A percentile compares a stretch with the other conserved stretches of the same genome.
These are phyloP conservation scores for Leucophenga varia DNA, from an alignment of 1,140 invertebrate genomes.

Conservation along the genomic window DNA sequence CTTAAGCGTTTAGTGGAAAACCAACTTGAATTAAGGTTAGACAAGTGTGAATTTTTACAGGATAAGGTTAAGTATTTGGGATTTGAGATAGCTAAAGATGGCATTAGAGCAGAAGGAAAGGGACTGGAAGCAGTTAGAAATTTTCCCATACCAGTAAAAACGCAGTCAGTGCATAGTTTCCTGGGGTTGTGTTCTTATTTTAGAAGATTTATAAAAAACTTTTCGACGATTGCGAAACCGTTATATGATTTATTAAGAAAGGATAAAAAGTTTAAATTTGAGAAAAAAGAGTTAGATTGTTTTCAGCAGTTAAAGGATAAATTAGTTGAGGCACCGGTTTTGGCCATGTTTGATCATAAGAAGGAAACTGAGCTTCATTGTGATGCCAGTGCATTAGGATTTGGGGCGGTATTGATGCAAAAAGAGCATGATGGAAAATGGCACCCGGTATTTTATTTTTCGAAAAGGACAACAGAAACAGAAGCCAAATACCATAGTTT, in stretches of 20 bases:
- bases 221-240: conserved; percentile 23
- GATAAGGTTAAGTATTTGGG: conserved; percentile 2
- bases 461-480: conserved; percentile 40
- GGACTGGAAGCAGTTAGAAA: background rate
- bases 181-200: conserved; percentile 20
- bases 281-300: conserved; percentile 5
- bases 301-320: conserved; percentile 22
- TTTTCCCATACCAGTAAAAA: conserved; percentile 20
- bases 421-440: conserved; percentile 14
- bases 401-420: conserved; percentile 22
- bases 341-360: conserved; percentile 19
- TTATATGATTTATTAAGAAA: conserved; percentile 27
- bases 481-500: conserved; percentile 57
- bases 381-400: conserved; percentile 23
- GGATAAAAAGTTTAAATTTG: conserved; percentile 20
- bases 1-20: background rate
- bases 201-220: conserved; percentile 23
- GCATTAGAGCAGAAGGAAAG: background rate
- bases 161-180: conserved; percentile 19
- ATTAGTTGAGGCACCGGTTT: conserved; percentile 16
- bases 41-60: conserved; percentile 5
- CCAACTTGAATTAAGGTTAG: conserved; percentile 3
- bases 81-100: background rate
- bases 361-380: conserved; percentile 22
- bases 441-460: conserved; percentile 56